Conservation (phyloP, 2,888 invertebrate species). For the Hanleya hanleyi region DNA sequence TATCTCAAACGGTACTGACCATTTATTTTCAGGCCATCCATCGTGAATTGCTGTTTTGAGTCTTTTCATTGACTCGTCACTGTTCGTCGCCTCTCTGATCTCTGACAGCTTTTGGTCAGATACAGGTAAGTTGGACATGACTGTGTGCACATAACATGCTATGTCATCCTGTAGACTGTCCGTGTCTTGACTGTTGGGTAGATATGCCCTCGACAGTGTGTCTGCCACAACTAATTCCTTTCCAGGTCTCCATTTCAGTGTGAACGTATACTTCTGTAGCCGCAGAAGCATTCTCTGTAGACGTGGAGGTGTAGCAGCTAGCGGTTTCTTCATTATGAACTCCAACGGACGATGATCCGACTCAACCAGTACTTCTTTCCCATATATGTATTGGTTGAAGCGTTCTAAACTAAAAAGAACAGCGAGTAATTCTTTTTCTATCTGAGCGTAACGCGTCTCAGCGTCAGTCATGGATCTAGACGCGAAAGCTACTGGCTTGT, state of each 20-base stretch:
- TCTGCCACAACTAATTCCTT: conserved; percentile 1
- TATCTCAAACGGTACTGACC: conserved; percentile 13
- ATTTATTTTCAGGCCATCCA: conserved; percentile 15
- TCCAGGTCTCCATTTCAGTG: background rate
- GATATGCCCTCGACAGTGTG: background rate
- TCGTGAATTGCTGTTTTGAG: conserved; percentile 5
- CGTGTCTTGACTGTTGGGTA: background rate
- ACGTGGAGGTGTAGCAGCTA: background rate
- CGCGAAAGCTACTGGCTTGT: conserved; percentile 18
- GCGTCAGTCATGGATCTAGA: conserved; percentile 9
- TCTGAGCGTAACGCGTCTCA: conserved; percentile 21
- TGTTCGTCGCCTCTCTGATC: conserved; percentile 19
- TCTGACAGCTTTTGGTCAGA: conserved; percentile 31
- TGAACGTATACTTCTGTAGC: conserved; percentile 14
- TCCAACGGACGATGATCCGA: conserved; percentile 23
- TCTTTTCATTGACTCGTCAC: conserved; percentile 12
- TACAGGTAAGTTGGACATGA: conserved; percentile 26
- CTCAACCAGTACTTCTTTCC: conserved; percentile 10
- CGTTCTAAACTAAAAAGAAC: conserved; percentile 3
- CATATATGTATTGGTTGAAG: conserved; percentile 14
- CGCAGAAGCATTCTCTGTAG: conserved; percentile 16
- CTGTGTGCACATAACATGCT: conserved; percentile 31
- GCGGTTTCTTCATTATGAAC: conserved; percentile 20
- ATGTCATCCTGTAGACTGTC: conserved; percentile 9
- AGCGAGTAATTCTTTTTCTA: conserved; percentile 23